Evolutionary conservation across 2,113 vertebrate genomes (phyloP), one percentile per base, ranked within the genome.

Genomic region (Holacanthus passer): DNA sequence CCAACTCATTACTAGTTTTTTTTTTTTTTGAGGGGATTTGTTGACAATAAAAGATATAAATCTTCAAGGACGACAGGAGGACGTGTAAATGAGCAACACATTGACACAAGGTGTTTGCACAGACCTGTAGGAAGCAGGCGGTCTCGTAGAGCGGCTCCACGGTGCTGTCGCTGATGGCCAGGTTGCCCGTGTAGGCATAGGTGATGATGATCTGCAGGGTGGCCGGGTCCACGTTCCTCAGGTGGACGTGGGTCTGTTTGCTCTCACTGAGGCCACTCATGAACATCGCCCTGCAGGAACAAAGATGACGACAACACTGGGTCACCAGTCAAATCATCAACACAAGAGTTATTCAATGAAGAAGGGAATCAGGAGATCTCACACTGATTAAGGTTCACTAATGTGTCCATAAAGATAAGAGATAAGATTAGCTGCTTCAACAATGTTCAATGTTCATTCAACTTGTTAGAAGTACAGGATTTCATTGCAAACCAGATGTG

Each of bases 101-200:
- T n/a, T 37, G 35, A 37, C 7, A 37, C 35, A 37, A 37, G 7
- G 35, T 37, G 13, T 5, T 45, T 45, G 31, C 3, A 24, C 93
- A 39, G 84, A 99, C 98, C 98, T 99, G 98, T 39, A 99, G 91
- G 93, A 99, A 99, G 95, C 98, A 99, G 77, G 98, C 98, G 0
- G 98, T 99, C 92, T 99, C 98, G 63, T 99, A 99, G 39, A 99
- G 97, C 86, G 97, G 97, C 89, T 99, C 98, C 17, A 99, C 98
- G 0, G 96, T 99, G 96, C 95, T 94, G 94, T 99, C 98, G 0
- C 89, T 98, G 92, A 99, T 95, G 86, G 96, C 95, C 95, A 99
- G 90, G 94, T 97, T 97, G 72, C 98, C 97, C n/a, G 98, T 99
- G 92, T 99, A 99, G 1, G 98, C 97, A 0, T 99, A 99, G 5